These are phyloP conservation scores for Linepithema humile DNA, from an alignment of 1,140 invertebrate species.

Conservation along the genomic window DNA sequence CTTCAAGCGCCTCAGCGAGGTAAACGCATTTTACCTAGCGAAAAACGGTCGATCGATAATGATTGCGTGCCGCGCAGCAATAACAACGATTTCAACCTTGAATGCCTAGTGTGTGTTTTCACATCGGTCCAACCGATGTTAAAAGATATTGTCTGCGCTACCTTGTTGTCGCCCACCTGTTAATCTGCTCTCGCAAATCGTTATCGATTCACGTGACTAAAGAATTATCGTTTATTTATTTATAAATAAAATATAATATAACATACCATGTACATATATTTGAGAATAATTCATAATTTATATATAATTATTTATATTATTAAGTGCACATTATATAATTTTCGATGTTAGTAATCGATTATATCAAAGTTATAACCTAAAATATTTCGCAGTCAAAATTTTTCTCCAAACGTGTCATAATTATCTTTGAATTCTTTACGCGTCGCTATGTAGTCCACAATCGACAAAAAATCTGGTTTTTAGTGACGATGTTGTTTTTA, in stretches of 20 bases:
- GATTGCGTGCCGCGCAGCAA: conserved; percentile 27
- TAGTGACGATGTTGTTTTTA: conserved; percentile 4
- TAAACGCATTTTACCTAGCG: conserved; percentile 41
- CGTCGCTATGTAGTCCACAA: background rate
- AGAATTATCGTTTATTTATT: background rate
- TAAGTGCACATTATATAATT: background rate
- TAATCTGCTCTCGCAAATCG: conserved; percentile 23
- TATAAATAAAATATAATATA: no score
- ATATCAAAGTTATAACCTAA: background rate
- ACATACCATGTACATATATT: no score
- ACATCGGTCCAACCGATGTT: background rate
- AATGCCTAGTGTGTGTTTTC: conserved; percentile 29
- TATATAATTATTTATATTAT: no score
- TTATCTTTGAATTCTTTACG: background rate
- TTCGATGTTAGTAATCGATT: background rate
- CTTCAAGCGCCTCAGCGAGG: background rate
- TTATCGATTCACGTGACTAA: background rate
- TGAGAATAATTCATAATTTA: no score
- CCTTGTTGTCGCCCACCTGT: conserved; percentile 38
- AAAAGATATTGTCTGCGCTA: conserved; percentile 23
- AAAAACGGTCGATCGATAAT: conserved; percentile 37
- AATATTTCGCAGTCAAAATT: background rate
- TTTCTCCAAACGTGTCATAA: background rate
- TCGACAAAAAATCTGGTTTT: background rate
- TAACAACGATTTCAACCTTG: conserved; percentile 49